Evolutionary conservation across 2,888 invertebrate species (phyloP).

Genomic region (Baronia brevicornis): DNA sequence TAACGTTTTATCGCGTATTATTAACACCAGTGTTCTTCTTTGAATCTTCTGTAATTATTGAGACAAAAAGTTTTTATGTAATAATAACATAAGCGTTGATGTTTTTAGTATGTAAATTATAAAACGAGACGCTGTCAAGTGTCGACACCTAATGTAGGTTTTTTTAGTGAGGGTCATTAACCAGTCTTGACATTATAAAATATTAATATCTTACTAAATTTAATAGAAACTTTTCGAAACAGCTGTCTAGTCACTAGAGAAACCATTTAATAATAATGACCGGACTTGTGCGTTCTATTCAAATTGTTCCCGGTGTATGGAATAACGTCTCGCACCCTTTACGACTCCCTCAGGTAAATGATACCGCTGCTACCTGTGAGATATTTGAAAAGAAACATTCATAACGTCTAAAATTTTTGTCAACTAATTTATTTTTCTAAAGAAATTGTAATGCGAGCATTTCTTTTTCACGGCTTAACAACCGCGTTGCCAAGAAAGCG

Average conservation of each 20-base stretch:
- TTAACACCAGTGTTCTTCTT: no score
- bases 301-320: conserved; percentile 52
- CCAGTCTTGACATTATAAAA: conserved; percentile 14
- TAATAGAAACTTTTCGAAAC: no score
- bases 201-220: no score
- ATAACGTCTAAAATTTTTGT: conserved; percentile 26
- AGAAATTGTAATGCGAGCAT: no score
- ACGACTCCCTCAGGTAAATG: neutral
- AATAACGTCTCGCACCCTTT: conserved; percentile 52
- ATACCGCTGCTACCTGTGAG: conserved; percentile 55
- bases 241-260: conserved; percentile 10
- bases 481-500: conserved; percentile 43
- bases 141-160: conserved; percentile 1
- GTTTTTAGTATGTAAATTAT: no score
- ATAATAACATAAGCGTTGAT: no score
- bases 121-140: no score
- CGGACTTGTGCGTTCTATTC: conserved; percentile 44
- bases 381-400: conserved; percentile 37
- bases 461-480: conserved; percentile 27
- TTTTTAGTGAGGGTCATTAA: conserved; percentile 13
- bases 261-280: conserved; percentile 5
- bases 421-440: no score
- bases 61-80: no score
- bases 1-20: no score
- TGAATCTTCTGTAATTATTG: no score